These are phyloP conservation scores for Holothuria scabra DNA, from an alignment of 53 echinoderm and acorn worm species.

Conservation along the genomic window DNA sequence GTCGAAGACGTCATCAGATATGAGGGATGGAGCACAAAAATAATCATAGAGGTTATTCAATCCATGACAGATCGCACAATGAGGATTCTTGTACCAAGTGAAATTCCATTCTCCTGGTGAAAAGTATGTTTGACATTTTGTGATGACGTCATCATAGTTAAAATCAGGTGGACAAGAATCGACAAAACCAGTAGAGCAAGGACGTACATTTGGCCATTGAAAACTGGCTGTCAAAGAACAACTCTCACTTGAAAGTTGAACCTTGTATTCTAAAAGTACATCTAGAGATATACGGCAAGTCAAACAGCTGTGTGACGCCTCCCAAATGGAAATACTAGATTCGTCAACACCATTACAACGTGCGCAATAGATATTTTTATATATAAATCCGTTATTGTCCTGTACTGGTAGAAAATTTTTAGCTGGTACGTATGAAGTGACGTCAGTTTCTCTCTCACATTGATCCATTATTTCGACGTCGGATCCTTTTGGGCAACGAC, in stretches of 20 bases:
- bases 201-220: neutral
- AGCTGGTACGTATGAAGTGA: neutral
- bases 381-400: neutral
- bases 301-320: neutral
- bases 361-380: neutral
- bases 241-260: no score
- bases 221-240: no score
- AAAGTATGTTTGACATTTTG: neutral
- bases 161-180: neutral
- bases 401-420: neutral
- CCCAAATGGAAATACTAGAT: neutral
- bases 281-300: no score
- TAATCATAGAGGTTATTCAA: neutral
- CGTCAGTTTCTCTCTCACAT: neutral
- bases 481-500: neutral
- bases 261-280: no score
- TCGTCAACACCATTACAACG: neutral
- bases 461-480: neutral
- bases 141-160: neutral
- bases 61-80: neutral
- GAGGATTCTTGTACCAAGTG: neutral
- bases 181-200: neutral
- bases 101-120: neutral
- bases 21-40: neutral
- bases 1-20: neutral